phyloP scores from a whole-genome alignment of 1,140 invertebrate species.

The Brachionus rubens region DNA sequence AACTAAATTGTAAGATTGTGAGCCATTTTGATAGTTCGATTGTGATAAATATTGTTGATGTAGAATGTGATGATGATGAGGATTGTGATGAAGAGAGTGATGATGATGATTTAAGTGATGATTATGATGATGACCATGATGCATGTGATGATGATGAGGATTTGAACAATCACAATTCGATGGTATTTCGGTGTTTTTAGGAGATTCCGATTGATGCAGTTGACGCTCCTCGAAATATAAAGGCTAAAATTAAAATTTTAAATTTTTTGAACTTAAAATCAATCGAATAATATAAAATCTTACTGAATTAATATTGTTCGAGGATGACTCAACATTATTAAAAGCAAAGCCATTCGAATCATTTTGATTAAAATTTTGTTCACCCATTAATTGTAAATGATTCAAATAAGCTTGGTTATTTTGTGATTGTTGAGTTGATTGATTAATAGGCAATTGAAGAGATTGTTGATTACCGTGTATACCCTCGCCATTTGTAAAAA shows the following conservation, averaged over 20 bases:
- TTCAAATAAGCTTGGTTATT: not conserved
- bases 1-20: not conserved
- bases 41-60: constrained; percentile 22
- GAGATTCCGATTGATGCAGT: not conserved
- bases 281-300: not conserved
- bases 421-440: not conserved
- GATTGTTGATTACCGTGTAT: not conserved
- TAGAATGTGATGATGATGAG: constrained; percentile 27
- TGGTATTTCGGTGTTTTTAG: not conserved
- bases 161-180: not conserved
- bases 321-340: not conserved
- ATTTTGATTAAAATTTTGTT: constrained; percentile 12
- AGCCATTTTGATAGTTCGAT: not conserved
- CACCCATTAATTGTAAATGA: not conserved
- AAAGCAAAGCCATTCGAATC: not conserved
- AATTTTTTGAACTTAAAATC: not conserved
- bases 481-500: not conserved
- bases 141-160: not conserved
- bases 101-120: not conserved
- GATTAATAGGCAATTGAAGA: not conserved
- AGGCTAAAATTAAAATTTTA: constrained; percentile 1
- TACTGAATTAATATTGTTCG: not conserved
- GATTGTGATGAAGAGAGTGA: not conserved
- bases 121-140: not conserved
- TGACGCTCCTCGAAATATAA: constrained; percentile 6